These are phyloP conservation scores for Nannobrachium achirus DNA, from an alignment of 2,113 vertebrate genomes.

Conservation along the genomic window DNA sequence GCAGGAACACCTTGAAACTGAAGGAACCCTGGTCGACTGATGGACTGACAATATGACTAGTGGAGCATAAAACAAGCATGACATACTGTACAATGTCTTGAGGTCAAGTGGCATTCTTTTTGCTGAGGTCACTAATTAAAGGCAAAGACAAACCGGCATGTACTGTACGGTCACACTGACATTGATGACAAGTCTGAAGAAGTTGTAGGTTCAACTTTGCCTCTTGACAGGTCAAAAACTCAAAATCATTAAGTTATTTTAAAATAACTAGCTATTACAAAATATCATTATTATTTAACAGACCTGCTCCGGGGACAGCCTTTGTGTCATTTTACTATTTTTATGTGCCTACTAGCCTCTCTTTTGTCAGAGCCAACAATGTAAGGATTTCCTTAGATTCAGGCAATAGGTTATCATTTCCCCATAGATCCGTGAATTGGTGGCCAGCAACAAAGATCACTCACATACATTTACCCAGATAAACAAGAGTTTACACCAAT, in stretches of 20 bases:
- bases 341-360: constrained; percentile 38
- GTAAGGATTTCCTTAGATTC: constrained; percentile 71
- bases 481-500: background rate
- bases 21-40: too few relatives aligned
- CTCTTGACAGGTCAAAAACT: background rate
- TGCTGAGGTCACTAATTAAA: too few relatives aligned
- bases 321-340: constrained; percentile 47
- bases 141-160: too few relatives aligned
- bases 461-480: constrained; percentile 20
- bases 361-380: constrained; percentile 65
- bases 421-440: background rate
- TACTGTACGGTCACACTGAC: too few relatives aligned
- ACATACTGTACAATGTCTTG: too few relatives aligned
- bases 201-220: background rate
- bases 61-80: background rate
- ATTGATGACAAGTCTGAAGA: too few relatives aligned
- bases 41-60: background rate
- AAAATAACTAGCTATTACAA: too few relatives aligned
- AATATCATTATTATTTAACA: background rate
- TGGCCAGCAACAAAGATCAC: background rate
- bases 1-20: too few relatives aligned
- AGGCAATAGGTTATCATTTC: constrained; percentile 22
- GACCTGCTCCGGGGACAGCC: background rate
- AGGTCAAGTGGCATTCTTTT: too few relatives aligned
- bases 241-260: too few relatives aligned